phyloP scores from a whole-genome alignment of 2,888 invertebrate species.

The Chrysomela aeneicollis region DNA sequence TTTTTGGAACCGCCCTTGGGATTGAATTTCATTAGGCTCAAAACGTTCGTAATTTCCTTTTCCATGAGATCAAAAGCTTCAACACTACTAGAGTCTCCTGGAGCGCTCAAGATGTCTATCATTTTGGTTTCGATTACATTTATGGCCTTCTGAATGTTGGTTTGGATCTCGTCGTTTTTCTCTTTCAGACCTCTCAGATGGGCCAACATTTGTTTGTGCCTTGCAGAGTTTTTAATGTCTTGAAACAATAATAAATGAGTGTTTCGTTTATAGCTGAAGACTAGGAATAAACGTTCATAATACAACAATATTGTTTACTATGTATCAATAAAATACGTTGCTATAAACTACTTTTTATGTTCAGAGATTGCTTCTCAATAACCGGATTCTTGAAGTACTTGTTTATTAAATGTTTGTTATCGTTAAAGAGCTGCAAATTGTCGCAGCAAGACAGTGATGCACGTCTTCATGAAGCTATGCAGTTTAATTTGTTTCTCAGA shows the following conservation, averaged over 20 bases:
- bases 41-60: conserved; percentile 50
- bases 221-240: conserved; percentile 6
- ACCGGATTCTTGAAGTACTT: too few relatives aligned
- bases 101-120: conserved; percentile 44
- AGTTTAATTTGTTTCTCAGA: not conserved
- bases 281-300: too few relatives aligned
- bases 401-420: too few relatives aligned
- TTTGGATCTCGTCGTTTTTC: conserved; percentile 47
- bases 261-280: too few relatives aligned
- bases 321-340: too few relatives aligned
- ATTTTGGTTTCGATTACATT: conserved; percentile 52
- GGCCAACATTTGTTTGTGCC: conserved; percentile 38
- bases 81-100: conserved; percentile 36
- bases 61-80: conserved; percentile 51
- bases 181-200: conserved; percentile 42
- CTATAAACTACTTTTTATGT: too few relatives aligned
- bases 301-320: too few relatives aligned
- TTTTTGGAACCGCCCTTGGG: conserved; percentile 15
- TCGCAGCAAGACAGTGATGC: too few relatives aligned
- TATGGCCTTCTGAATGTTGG: conserved; percentile 51
- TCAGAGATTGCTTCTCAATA: too few relatives aligned
- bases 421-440: too few relatives aligned
- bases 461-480: too few relatives aligned
- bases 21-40: conserved; percentile 45
- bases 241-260: not conserved